Evolutionary conservation across 2,888 invertebrate species (phyloP), one percentile per base, ranked within the genome.

Genomic region (Ophioninae sp.): DNA sequence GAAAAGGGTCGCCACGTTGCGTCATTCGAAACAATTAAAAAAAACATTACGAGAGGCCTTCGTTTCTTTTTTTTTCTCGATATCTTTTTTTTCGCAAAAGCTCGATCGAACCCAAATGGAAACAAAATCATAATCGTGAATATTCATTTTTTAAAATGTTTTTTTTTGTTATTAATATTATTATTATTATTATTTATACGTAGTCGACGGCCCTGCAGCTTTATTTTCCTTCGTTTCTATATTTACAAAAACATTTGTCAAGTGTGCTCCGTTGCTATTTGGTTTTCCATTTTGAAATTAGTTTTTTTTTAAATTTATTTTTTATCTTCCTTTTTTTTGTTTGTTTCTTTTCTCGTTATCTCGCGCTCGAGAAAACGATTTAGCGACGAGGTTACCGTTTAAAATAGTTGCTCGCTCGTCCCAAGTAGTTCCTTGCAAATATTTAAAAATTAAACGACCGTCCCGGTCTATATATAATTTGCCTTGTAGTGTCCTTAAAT

Each of bases 211-310:
- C n/a, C 73, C 59, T 71, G 72, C 84, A 74, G 56, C 81, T 68
- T 81, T 51, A 51, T 9, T 17, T 2, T 51, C 5, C 17, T 51
- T 17, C 51, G 78, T 58, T 65, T 81, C 79, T 78, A 75, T 81
- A 78, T 79, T 73, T 78, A 77, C 61, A 74, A 84, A 30, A 85
- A 80, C 78, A 71, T 78, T 78, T 67, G 69, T 84, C 74, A 74
- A 82, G 71, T 59, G 63, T 79, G 74, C 75, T 84, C 58, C 51
- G 41, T 76, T 65, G 69, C 73, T 69, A 71, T 77, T 82, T 59
- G 9, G 23, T 63, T 63, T 63, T 63, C 17, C 63, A 63, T 63
- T 22, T 39, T 63, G 64, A 75, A 30, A 44, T 73, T 22, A 72
- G 22, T 69, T 64, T 79, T 79, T 44, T 78, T 56, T 79, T 76